Conservation (phyloP, 2,113 vertebrate species). For the Urocitellus parryii region DNA sequence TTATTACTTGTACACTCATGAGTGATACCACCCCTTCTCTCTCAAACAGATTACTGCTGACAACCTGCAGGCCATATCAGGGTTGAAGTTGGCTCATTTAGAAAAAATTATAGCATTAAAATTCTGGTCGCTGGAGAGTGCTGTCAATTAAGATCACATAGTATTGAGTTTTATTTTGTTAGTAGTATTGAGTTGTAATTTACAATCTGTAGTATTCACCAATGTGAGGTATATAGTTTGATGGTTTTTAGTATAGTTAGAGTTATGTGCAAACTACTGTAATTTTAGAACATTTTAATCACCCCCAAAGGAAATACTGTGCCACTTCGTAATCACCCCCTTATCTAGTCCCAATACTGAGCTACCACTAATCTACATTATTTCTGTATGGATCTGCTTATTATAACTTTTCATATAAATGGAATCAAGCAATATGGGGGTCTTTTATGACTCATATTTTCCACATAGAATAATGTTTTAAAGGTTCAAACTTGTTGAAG, state of each 20-base stretch:
- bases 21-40: background rate
- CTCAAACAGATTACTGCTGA: background rate
- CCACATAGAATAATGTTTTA: constrained; percentile 10
- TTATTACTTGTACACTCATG: constrained; percentile 20
- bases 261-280: background rate
- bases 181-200: constrained; percentile 36
- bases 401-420: constrained; percentile 45
- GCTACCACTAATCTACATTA: constrained; percentile 31
- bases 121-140: constrained; percentile 43
- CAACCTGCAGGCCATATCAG: background rate
- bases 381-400: constrained; percentile 31
- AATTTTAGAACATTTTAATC: constrained; percentile 55
- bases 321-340: background rate
- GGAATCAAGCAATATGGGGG: background rate
- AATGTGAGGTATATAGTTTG: background rate
- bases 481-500: background rate
- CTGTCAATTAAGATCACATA: constrained; percentile 35
- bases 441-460: constrained; percentile 35
- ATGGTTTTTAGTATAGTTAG: background rate
- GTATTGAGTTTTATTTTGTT: constrained; percentile 36
- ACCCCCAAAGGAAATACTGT: background rate
- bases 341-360: background rate
- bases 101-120: constrained; percentile 49
- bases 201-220: background rate
- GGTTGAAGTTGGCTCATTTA: constrained; percentile 14